Conservation (phyloP, 2,113 vertebrate genomes). For the Anseranas semipalmata region DNA sequence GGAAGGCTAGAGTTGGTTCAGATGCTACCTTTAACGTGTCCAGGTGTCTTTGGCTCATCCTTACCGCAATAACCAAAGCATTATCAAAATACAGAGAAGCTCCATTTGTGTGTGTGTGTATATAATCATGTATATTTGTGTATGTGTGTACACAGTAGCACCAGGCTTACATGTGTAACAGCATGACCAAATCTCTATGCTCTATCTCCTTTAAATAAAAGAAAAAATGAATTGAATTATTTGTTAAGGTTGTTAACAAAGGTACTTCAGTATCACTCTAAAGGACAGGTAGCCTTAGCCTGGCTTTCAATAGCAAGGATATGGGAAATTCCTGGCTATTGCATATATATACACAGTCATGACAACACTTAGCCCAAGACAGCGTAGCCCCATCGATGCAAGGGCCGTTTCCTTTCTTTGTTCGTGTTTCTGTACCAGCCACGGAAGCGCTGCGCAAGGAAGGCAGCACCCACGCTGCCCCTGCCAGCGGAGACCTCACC, state of each 20-base stretch:
- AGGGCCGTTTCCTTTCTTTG: background rate
- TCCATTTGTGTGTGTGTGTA: background rate
- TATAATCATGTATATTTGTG: background rate
- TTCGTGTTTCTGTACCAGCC: background rate
- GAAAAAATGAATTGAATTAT: background rate
- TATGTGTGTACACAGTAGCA: background rate
- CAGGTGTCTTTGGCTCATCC: background rate
- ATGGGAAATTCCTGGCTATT: background rate
- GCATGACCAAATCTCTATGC: background rate
- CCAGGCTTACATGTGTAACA: background rate
- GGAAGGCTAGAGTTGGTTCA: background rate
- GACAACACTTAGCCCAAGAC: background rate
- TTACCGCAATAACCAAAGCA: background rate
- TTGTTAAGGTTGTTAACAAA: background rate
- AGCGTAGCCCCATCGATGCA: no score
- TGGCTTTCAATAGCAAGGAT: background rate
- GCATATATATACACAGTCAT: accelerated
- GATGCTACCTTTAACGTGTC: background rate
- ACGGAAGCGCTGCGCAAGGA: background rate
- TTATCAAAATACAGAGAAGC: background rate
- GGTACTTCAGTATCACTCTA: background rate
- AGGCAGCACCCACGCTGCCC: background rate
- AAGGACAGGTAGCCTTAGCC: background rate
- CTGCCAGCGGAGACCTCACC: accelerated
- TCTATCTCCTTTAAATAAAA: background rate